Conservation (phyloP, 1,140 invertebrate species). For the Camponotus vicinus region DNA sequence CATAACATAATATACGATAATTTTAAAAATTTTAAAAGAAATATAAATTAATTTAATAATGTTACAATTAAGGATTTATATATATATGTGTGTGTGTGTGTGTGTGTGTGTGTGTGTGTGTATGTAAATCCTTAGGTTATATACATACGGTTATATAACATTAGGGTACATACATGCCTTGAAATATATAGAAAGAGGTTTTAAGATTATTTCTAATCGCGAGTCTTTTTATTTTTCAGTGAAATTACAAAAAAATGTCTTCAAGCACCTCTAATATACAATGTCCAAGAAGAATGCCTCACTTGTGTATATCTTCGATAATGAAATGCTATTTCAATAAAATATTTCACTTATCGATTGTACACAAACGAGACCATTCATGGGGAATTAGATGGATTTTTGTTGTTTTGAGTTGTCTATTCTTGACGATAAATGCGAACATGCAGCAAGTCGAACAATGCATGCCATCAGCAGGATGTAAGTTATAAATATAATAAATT, state of each 20-base stretch:
- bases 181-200: not conserved
- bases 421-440: slow-evolving; percentile 56
- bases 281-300: slow-evolving; percentile 47
- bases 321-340: slow-evolving; percentile 28
- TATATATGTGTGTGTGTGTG: too few relatives aligned
- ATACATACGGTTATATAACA: too few relatives aligned
- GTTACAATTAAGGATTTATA: too few relatives aligned
- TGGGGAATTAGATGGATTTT: slow-evolving; percentile 67
- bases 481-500: slow-evolving; percentile 60
- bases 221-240: slow-evolving; percentile 70
- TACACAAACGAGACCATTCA: slow-evolving; percentile 26
- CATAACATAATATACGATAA: too few relatives aligned
- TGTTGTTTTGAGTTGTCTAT: slow-evolving; percentile 61
- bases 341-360: slow-evolving; percentile 28
- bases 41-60: too few relatives aligned
- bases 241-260: slow-evolving; percentile 70
- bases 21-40: too few relatives aligned
- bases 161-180: too few relatives aligned
- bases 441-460: slow-evolving; percentile 52
- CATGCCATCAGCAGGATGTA: slow-evolving; percentile 75
- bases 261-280: slow-evolving; percentile 47
- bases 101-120: too few relatives aligned
- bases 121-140: too few relatives aligned
- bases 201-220: not conserved
- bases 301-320: not conserved